Percentiles rank a stretch among this genome's conserved stretches.
Evolutionary conservation across 2,113 vertebrate genomes (phyloP).

Genomic region (Pipra filicauda): DNA sequence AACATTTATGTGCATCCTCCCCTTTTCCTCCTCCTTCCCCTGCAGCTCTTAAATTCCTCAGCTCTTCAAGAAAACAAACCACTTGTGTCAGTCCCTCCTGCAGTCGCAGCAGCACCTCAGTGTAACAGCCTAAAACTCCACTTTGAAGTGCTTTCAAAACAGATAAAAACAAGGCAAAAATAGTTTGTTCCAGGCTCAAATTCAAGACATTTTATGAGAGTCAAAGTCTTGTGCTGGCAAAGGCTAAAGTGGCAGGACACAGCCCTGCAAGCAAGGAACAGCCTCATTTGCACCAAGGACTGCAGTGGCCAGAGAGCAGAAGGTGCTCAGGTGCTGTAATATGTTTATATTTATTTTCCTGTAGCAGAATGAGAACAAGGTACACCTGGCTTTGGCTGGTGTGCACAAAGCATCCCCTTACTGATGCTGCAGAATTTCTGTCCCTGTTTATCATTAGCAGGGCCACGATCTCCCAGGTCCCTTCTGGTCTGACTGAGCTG

Average conservation of each 20-base stretch:
- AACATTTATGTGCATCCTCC: not conserved
- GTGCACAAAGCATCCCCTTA: not conserved
- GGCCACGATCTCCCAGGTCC: not conserved
- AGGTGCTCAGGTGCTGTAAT: not conserved
- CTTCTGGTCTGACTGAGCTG: not conserved
- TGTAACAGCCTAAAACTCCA: not conserved
- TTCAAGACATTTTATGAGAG: not conserved
- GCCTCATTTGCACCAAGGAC: not conserved
- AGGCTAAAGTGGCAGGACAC: not conserved
- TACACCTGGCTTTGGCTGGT: not conserved
- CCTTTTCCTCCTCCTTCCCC: not conserved
- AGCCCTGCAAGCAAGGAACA: not conserved
- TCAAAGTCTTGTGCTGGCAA: not conserved
- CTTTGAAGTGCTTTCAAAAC: not conserved
- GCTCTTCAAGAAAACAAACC: not conserved
- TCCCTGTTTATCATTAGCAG: not conserved
- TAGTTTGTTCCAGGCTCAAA: not conserved
- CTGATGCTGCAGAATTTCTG: not conserved
- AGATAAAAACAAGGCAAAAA: not conserved
- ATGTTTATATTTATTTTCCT: not conserved
- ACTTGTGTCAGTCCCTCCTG: rapidly evolving
- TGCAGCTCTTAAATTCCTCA: slow-evolving; percentile 1
- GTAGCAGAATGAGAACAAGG: not conserved
- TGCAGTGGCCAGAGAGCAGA: not conserved
- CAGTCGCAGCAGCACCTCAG: rapidly evolving